Evolutionary conservation across 2,888 invertebrate species (phyloP).

Genomic region (Lochmaea capreae): DNA sequence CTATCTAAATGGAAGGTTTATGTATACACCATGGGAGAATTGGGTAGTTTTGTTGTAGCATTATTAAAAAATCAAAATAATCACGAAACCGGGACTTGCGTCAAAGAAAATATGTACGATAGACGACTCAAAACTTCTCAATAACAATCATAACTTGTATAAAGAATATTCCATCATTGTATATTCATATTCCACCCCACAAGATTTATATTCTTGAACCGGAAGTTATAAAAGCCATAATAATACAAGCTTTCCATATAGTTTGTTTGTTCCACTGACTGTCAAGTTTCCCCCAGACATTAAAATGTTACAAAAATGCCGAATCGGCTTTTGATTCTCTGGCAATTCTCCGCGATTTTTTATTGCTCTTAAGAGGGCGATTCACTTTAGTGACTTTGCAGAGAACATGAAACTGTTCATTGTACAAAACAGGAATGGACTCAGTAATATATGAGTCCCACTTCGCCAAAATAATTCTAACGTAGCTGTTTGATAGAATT

Average conservation of each 20-base stretch:
- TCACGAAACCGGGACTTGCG: too few relatives aligned
- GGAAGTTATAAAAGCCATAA: slow-evolving; percentile 33
- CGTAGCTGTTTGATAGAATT: too few relatives aligned
- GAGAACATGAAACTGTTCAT: slow-evolving; percentile 1
- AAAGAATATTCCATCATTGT: background rate
- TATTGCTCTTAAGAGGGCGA: slow-evolving; percentile 11
- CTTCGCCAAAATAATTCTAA: too few relatives aligned
- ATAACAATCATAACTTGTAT: background rate
- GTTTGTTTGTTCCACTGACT: slow-evolving; percentile 12
- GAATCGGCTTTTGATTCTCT: slow-evolving; percentile 25
- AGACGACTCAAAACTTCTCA: too few relatives aligned
- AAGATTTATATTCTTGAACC: slow-evolving; percentile 25
- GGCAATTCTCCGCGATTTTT: slow-evolving; percentile 13
- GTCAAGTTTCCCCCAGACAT: slow-evolving; percentile 9
- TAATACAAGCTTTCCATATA: slow-evolving; percentile 24
- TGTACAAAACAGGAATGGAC: slow-evolving; percentile 1
- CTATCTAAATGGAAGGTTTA: too few relatives aligned
- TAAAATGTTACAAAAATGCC: slow-evolving; percentile 27
- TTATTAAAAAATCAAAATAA: too few relatives aligned
- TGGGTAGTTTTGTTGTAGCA: too few relatives aligned
- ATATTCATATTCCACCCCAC: slow-evolving; percentile 1
- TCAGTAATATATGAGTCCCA: too few relatives aligned
- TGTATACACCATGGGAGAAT: too few relatives aligned
- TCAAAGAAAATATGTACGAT: too few relatives aligned
- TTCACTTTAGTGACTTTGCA: slow-evolving; percentile 4